Conservation (phyloP, 1,140 invertebrate genomes). For the Drosophila tristis region DNA sequence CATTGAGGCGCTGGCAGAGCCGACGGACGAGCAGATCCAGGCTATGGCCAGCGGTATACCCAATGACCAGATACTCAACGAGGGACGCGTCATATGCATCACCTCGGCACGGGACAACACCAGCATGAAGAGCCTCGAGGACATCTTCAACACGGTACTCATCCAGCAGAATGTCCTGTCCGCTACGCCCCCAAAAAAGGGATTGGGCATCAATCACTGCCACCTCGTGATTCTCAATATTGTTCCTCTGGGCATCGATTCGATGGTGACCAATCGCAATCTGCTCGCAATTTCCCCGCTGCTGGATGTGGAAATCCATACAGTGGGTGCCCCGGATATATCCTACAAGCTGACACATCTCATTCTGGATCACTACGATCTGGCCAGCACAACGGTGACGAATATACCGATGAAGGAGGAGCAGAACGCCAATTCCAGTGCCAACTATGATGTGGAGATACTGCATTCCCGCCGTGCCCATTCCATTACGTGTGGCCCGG, state of each 20-base stretch:
- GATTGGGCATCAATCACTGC: constrained; percentile 92
- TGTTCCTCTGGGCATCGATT: constrained; percentile 90
- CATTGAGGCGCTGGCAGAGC: constrained; percentile 93
- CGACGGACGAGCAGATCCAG: constrained; percentile 89
- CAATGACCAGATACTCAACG: constrained; percentile 82
- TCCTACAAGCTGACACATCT: constrained; percentile 90
- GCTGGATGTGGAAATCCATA: constrained; percentile 89
- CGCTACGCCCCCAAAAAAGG: constrained; percentile 86
- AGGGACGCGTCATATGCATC: constrained; percentile 94
- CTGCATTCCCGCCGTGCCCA: constrained; percentile 95
- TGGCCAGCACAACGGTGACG: constrained; percentile 98
- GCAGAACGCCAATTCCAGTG: constrained; percentile 98
- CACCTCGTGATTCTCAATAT: constrained; percentile 95
- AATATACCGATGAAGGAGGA: constrained; percentile 99
- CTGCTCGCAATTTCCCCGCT: constrained; percentile 88
- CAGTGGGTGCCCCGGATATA: constrained; percentile 88
- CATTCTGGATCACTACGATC: constrained; percentile 93
- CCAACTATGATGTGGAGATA: constrained; percentile 99
- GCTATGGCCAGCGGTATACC: constrained; percentile 51
- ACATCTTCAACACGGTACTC: constrained; percentile 92
- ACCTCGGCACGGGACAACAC: constrained; percentile 93
- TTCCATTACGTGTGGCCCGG: constrained; percentile 88
- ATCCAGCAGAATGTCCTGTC: constrained; percentile 92
- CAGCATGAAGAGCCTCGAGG: constrained; percentile 92
- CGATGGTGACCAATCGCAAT: constrained; percentile 89